These are phyloP conservation scores for Melopsittacus undulatus DNA, from an alignment of 2,797 vertebrate species.

Conservation along the genomic window DNA sequence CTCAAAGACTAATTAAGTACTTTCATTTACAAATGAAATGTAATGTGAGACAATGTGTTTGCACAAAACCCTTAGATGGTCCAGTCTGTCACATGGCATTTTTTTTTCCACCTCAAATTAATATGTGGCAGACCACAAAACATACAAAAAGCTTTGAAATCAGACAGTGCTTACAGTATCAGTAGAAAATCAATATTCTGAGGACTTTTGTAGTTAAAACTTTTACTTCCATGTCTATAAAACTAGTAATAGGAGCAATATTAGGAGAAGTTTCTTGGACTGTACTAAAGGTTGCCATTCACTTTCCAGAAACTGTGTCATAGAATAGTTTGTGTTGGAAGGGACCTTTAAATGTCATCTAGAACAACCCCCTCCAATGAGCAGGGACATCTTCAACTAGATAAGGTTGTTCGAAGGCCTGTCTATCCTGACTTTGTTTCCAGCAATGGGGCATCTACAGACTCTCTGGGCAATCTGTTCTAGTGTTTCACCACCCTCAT, in stretches of 20 bases:
- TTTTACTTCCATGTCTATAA: not conserved
- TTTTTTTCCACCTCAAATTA: not conserved
- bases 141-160: not conserved
- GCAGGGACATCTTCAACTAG: not conserved
- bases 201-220: not conserved
- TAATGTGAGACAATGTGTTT: not conserved
- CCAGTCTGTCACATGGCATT: not conserved
- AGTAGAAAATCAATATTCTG: not conserved
- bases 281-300: not conserved
- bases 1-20: not conserved
- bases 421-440: not conserved
- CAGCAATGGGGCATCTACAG: too few relatives aligned
- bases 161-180: not conserved
- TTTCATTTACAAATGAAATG: not conserved
- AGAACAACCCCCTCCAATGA: not conserved
- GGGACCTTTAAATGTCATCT: not conserved
- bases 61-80: not conserved
- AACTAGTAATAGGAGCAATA: not conserved
- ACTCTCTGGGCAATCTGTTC: not conserved
- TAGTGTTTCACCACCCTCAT: not conserved
- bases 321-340: not conserved
- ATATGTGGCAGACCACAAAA: not conserved
- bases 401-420: not conserved
- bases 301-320: not conserved
- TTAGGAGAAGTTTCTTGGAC: not conserved